Evolutionary conservation across 2,888 invertebrate species (phyloP).

Genomic region (Micropterix aruncella): DNA sequence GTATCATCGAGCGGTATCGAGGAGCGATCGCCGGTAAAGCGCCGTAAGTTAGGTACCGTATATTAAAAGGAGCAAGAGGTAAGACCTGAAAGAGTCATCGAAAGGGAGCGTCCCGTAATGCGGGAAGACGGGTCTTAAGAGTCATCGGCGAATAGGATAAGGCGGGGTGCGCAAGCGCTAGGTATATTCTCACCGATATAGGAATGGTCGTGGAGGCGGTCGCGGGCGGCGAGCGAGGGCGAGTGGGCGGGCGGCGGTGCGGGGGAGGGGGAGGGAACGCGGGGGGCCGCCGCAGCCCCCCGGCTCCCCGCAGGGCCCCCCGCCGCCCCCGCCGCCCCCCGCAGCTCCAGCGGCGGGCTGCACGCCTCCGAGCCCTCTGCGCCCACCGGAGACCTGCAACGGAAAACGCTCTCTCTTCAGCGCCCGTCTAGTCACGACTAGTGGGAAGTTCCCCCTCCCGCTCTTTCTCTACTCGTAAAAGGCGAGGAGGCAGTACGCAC

Average conservation of each 20-base stretch:
- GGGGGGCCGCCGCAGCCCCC: slow-evolving; percentile 25
- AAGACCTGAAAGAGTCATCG: too few relatives aligned
- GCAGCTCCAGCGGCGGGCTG: slow-evolving; percentile 60
- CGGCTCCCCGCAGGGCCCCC: slow-evolving; percentile 15
- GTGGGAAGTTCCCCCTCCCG: slow-evolving; percentile 2
- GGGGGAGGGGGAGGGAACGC: slow-evolving; percentile 45
- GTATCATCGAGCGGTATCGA: too few relatives aligned
- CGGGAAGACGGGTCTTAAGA: too few relatives aligned
- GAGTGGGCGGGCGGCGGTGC: slow-evolving; percentile 57
- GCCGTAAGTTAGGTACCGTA: too few relatives aligned
- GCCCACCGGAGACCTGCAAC: slow-evolving; percentile 33
- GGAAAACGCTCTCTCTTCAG: slow-evolving; percentile 7
- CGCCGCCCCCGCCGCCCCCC: slow-evolving; percentile 24
- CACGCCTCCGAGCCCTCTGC: slow-evolving; percentile 46
- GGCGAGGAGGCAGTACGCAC: background rate
- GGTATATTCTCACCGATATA: too few relatives aligned
- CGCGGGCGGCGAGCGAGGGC: slow-evolving; percentile 54
- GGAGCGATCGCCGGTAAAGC: too few relatives aligned
- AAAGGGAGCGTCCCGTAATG: too few relatives aligned
- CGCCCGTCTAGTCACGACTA: slow-evolving; percentile 6
- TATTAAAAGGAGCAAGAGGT: too few relatives aligned
- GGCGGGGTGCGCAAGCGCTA: too few relatives aligned
- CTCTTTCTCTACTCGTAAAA: background rate
- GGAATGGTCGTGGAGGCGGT: too few relatives aligned
- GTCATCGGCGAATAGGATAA: too few relatives aligned